Base-by-base conservation (phyloP, 2,797 vertebrate genomes). In the Sebastes diaconus region DNA sequence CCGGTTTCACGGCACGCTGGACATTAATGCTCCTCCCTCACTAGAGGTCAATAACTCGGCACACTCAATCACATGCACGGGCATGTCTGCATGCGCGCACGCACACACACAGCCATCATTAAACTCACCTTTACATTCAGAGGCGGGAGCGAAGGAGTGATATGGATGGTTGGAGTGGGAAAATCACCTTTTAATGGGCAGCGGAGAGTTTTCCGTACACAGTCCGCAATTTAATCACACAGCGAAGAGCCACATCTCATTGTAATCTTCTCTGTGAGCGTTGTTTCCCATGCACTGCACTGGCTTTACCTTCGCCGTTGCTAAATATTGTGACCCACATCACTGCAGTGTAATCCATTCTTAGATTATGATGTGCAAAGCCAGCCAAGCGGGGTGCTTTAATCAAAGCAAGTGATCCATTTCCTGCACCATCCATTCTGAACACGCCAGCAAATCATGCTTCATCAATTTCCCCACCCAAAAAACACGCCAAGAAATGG, bases 341-440 rank as follows among this genome's bases (percentile, higher is more conserved):
- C 91, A 87, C 89, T 86, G 88, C 92, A 86, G 85, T 79, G 89
- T 88, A 93, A 94, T 93, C 90, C 92, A 92, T 93, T 94, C 90
- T 90, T 90, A 93, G 90, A 93, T 92, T 92, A 92, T 93, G 89
- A 93, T 93, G 92, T 88, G 90, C 84, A 87, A 87, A 91, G 89
- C 81, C 87, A 84, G 92, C 90, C 92, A 92, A 93, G 90, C 89
- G 20, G 77, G 64, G 16, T 73, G 86, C 90, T 94, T 93, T 93
- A 92, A 94, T 94, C 92, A 95, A 93, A 93, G 88, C 90, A 90
- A 93, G 92, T 92, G 90, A 94, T 93, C 87, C 92, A 90, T 93
- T 93, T 87, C 90, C 67, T 80, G 73, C 80, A 71, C 74, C 90
- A 92, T 91, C 88, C 86, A 85, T 91, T 91, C 89, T 90, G 86